Conservation (phyloP, 1,140 invertebrate genomes). For the Brachystomella parvula region DNA sequence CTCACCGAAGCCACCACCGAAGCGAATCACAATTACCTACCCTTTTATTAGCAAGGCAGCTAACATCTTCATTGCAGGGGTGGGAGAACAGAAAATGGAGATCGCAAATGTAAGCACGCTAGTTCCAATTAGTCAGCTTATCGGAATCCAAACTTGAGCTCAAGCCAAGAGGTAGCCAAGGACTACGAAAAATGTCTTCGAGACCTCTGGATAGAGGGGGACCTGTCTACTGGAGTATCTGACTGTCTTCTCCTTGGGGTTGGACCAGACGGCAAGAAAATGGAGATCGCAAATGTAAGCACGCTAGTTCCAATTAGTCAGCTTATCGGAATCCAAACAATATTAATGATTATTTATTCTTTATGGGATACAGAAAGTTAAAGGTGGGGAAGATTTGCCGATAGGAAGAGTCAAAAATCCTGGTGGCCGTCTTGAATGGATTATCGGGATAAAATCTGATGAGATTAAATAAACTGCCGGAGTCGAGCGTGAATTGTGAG, state of each 20-base stretch:
- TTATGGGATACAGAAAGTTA: slow-evolving; percentile 24
- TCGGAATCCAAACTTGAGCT: slow-evolving; percentile 37
- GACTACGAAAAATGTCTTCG: slow-evolving; percentile 56
- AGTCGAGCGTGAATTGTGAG: too few species aligned
- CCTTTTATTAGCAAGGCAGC: slow-evolving; percentile 84
- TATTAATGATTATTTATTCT: background rate
- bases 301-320: slow-evolving; percentile 9
- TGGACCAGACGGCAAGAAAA: slow-evolving; percentile 84
- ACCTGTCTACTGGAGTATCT: slow-evolving; percentile 45
- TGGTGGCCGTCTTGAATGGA: slow-evolving; percentile 36
- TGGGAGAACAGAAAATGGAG: slow-evolving; percentile 64
- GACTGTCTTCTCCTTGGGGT: slow-evolving; percentile 71
- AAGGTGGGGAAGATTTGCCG: slow-evolving; percentile 33
- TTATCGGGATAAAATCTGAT: slow-evolving; percentile 19
- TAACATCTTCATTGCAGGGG: slow-evolving; percentile 70
- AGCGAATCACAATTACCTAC: slow-evolving; percentile 83
- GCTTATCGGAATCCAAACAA: background rate
- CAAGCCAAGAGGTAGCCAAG: slow-evolving; percentile 68
- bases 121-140: slow-evolving; percentile 6
- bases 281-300: slow-evolving; percentile 72
- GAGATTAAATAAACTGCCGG: too few species aligned
- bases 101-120: slow-evolving; percentile 66
- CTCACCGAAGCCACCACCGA: slow-evolving; percentile 91
- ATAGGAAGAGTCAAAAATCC: slow-evolving; percentile 36
- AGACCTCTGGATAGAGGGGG: slow-evolving; percentile 37